Evolutionary conservation across 2,797 vertebrate genomes (phyloP), one percentile per base, ranked within the genome.

Genomic region (Dipus sagitta): DNA sequence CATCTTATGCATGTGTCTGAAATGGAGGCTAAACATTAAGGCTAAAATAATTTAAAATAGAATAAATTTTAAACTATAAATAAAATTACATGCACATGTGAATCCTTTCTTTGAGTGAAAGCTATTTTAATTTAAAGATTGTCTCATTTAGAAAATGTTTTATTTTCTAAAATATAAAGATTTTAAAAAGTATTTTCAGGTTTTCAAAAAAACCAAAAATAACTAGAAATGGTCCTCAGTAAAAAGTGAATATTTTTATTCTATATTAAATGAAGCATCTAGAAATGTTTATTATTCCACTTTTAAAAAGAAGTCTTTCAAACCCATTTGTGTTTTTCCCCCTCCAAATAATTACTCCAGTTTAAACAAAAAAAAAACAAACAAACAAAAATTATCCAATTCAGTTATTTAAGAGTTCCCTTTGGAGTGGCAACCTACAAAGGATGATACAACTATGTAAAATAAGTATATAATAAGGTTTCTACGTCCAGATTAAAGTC

Each of bases 341-440:
- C 71, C 24, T 75, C 58, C 90, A 15, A 70, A 70, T n/a, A 76
- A 95, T 34, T 92, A 79, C 26, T 92, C 71, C 5, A 34, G 71
- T 58, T 58, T 58, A 17, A 58, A 58, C 54, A 58, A 58, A 58
- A 58, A 13, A 58, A 23, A 71, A 20, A 85, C 70, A 83, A 64
- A 13, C 47, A 62, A 64, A 81, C 20, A 91, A 87, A 34, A 97
- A 97, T 47, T 77, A 5, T 34, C 92, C 70, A 95, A 86, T 96
- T 97, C 94, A 86, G 96, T 88, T 97, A 94, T 96, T 93, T 93
- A 96, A 97, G 92, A 96, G 62, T 96, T 97, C 32, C 74, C 58
- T 62, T 95, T 95, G 67, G 96, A 96, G 67, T 71, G 84, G 95
- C 95, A 97, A 78, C 52, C 95, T 67, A 87, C 52, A 90, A 32